phyloP scores from a whole-genome alignment of 2,113 vertebrate genomes.

The Petroica traversi region DNA sequence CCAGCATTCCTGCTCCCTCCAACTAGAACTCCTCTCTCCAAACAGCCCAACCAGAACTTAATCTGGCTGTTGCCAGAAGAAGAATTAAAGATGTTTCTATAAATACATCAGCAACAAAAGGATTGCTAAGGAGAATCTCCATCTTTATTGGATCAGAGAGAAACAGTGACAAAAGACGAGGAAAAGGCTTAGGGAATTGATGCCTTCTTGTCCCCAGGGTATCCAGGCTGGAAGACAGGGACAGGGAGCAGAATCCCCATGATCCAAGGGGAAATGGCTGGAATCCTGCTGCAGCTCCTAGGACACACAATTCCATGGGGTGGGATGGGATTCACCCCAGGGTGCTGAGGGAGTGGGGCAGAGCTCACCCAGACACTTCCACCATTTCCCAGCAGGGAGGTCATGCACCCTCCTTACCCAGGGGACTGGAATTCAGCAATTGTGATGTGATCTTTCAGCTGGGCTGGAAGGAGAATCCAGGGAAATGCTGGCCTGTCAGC shows the following conservation, averaged over 20 bases:
- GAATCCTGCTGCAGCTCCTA: background rate
- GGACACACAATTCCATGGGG: background rate
- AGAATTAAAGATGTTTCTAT: background rate
- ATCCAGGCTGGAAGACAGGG: background rate
- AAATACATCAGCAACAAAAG: background rate
- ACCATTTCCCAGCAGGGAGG: background rate
- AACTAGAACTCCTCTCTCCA: background rate
- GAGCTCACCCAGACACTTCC: background rate
- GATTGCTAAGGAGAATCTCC: background rate
- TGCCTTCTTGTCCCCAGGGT: background rate
- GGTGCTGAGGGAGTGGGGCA: background rate
- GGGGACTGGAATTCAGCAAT: background rate
- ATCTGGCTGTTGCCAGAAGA: background rate
- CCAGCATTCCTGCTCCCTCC: background rate
- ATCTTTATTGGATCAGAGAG: background rate
- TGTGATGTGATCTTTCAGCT: fast-evolving
- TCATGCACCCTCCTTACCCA: background rate
- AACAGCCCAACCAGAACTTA: background rate
- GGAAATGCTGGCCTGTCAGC: background rate
- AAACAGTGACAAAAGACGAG: background rate
- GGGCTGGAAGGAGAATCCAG: background rate
- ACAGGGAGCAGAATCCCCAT: background rate
- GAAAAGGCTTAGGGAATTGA: background rate
- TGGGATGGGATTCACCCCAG: background rate
- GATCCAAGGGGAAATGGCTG: background rate